Conservation (phyloP, 2,888 invertebrate genomes). For the Bhutanitis thaidina region DNA sequence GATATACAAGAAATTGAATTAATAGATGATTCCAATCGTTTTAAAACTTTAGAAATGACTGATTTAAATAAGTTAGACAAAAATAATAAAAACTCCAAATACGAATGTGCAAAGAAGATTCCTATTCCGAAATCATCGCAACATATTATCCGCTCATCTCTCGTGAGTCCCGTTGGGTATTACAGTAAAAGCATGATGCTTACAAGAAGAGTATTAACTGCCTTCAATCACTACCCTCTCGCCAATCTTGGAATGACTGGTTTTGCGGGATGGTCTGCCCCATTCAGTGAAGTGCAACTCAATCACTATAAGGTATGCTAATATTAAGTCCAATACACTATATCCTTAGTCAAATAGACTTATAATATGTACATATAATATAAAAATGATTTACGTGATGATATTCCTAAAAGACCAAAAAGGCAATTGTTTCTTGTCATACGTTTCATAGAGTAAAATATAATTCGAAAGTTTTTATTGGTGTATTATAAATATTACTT, state of each 20-base stretch:
- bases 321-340: conserved; percentile 4
- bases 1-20: conserved; percentile 51
- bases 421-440: too few relatives aligned
- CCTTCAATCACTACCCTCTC: conserved; percentile 88
- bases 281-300: conserved; percentile 80
- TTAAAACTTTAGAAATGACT: conserved; percentile 49
- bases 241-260: conserved; percentile 78
- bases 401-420: too few relatives aligned
- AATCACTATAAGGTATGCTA: conserved; percentile 82
- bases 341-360: too few relatives aligned
- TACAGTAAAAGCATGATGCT: conserved; percentile 87
- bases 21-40: conserved; percentile 42
- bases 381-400: too few relatives aligned
- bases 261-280: conserved; percentile 78
- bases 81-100: conserved; percentile 38
- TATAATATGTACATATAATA: too few relatives aligned
- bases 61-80: conserved; percentile 28
- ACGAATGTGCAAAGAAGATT: conserved; percentile 47
- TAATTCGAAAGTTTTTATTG: too few relatives aligned
- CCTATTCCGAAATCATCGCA: conserved; percentile 64
- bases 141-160: conserved; percentile 75
- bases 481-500: too few relatives aligned
- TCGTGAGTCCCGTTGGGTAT: conserved; percentile 81
- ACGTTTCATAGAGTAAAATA: too few relatives aligned
- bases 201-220: conserved; percentile 82